Percentiles rank a stretch among this genome's conserved stretches.
These are phyloP conservation scores for Gavialis gangeticus DNA, from an alignment of 2,113 vertebrate species.

Conservation along the genomic window DNA sequence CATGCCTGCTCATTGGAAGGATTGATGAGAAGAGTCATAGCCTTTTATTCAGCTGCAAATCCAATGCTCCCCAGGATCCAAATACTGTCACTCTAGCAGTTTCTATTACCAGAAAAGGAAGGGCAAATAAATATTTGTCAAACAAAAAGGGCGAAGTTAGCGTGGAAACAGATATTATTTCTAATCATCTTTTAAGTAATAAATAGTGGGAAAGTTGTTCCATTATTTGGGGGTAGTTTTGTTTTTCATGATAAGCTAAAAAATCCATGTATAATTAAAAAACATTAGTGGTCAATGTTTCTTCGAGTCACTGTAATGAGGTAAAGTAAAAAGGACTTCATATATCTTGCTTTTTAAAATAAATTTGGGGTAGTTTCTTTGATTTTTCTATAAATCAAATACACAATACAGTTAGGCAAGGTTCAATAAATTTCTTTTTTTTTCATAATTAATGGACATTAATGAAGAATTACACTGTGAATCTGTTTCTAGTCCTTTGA, in stretches of 20 bases:
- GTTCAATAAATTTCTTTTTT: background rate
- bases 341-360: no score
- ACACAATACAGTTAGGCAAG: background rate
- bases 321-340: no score
- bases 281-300: background rate
- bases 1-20: no score
- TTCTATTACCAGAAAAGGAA: background rate
- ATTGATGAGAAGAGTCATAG: no score
- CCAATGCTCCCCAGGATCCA: no score
- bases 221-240: background rate
- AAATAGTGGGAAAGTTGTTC: background rate
- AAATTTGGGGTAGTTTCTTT: background rate
- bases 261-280: background rate
- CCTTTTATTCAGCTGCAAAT: no score
- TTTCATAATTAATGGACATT: background rate
- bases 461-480: background rate
- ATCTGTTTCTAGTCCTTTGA: background rate
- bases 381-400: fast-evolving
- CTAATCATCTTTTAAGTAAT: background rate
- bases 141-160: background rate
- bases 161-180: background rate
- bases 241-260: background rate
- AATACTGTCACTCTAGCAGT: no score
- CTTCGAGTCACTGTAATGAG: background rate
- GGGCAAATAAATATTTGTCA: background rate